A percentile compares a stretch with the other conserved stretches of the same genome.
These are phyloP conservation scores for Neolamprologus caudopunctatus DNA, from an alignment of 2,113 vertebrate species.

Conservation along the genomic window DNA sequence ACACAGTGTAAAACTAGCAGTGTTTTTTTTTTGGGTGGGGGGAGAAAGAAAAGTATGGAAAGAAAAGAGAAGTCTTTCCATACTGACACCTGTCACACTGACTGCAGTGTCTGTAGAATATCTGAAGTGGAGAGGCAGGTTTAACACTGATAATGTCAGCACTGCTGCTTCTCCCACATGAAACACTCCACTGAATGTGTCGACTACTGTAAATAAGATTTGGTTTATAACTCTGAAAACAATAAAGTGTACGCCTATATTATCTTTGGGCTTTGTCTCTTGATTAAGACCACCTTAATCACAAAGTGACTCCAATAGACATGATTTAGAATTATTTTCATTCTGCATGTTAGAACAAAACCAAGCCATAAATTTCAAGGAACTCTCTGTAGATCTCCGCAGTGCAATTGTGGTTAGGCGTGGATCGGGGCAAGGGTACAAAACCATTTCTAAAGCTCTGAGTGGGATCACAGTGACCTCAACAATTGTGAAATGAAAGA, in stretches of 20 bases:
- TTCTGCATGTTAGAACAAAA: neutral
- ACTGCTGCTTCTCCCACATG: neutral
- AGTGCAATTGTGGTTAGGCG: neutral
- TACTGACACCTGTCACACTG: constrained; percentile 51
- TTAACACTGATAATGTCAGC: neutral
- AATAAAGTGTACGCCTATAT: neutral
- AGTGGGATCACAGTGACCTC: neutral
- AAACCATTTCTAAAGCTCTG: neutral
- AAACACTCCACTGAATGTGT: neutral
- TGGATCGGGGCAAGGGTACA: neutral
- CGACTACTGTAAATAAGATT: neutral
- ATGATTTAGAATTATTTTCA: neutral
- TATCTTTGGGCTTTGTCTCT: neutral
- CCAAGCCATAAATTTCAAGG: neutral
- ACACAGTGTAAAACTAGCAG: constrained; percentile 3
- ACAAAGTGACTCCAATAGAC: neutral
- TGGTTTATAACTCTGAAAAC: neutral
- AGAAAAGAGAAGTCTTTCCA: neutral
- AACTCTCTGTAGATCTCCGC: neutral
- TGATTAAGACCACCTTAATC: neutral
- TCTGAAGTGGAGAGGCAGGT: neutral
- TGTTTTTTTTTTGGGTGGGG: neutral
- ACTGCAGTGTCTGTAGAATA: neutral
- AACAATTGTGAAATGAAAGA: neutral
- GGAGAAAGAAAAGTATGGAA: neutral